These are phyloP conservation scores for Leptinotarsa texana DNA, from an alignment of 1,140 invertebrate genomes.

Conservation along the genomic window DNA sequence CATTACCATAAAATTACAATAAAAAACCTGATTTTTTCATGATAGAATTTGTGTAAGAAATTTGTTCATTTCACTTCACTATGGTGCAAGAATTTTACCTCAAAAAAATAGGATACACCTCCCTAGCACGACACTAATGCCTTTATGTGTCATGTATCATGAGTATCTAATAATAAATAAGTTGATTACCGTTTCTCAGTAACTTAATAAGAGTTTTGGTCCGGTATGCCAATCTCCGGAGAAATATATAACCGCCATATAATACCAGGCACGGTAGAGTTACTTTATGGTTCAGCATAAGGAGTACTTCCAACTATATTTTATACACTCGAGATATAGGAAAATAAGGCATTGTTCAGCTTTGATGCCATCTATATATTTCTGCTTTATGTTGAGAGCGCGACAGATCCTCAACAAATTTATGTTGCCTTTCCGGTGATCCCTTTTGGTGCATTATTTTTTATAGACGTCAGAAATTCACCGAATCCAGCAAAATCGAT, in stretches of 20 bases:
- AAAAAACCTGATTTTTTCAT: too few species aligned
- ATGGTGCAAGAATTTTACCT: too few species aligned
- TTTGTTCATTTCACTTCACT: too few species aligned
- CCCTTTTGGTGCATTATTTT: constrained; percentile 12
- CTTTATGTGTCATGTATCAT: too few species aligned
- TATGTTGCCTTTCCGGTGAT: constrained; percentile 11
- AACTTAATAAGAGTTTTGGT: too few species aligned
- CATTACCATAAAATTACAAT: too few species aligned
- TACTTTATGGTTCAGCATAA: constrained; percentile 11
- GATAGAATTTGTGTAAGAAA: too few species aligned
- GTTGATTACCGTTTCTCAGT: too few species aligned
- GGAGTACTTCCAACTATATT: constrained; percentile 17
- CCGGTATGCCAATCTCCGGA: not conserved
- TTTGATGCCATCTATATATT: constrained; percentile 20
- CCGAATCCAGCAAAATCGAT: not conserved
- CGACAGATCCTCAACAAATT: constrained; percentile 15
- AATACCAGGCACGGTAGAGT: not conserved
- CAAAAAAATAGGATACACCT: too few species aligned
- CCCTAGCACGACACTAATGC: too few species aligned
- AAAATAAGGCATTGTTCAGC: constrained; percentile 9
- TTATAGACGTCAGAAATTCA: not conserved
- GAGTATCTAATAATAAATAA: too few species aligned
- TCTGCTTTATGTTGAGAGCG: constrained; percentile 15
- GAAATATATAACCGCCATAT: not conserved
- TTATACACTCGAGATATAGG: constrained; percentile 19